Evolutionary conservation across 2,797 vertebrate species (phyloP).

Genomic region (Pitangus sulphuratus): DNA sequence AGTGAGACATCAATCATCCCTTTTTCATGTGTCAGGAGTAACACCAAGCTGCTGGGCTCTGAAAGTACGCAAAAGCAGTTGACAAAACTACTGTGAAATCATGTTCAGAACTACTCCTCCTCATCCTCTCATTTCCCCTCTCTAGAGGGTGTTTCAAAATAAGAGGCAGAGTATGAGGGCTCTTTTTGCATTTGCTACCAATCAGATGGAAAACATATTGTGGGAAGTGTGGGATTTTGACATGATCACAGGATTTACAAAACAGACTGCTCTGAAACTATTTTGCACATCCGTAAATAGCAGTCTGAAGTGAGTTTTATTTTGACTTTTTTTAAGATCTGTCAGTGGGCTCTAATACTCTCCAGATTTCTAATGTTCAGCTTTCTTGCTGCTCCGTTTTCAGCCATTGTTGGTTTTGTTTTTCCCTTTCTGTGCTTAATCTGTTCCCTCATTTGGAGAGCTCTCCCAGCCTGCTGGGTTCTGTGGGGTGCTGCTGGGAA

Average conservation of each 20-base stretch:
- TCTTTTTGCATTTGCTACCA: background rate
- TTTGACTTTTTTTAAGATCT: slow-evolving; percentile 22
- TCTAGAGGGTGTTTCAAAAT: background rate
- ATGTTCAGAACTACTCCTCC: background rate
- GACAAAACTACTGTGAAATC: slow-evolving; percentile 12
- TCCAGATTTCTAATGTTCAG: slow-evolving; percentile 54
- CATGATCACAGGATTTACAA: background rate
- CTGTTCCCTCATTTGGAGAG: background rate
- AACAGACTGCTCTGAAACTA: slow-evolving; percentile 49
- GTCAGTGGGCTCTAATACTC: slow-evolving; percentile 23
- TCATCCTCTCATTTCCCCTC: background rate
- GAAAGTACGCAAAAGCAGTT: background rate
- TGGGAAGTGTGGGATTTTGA: slow-evolving; percentile 24
- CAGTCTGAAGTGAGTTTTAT: slow-evolving; percentile 21
- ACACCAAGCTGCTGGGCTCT: background rate
- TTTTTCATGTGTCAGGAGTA: background rate
- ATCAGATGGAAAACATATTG: slow-evolving; percentile 18
- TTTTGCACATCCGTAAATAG: slow-evolving; percentile 50
- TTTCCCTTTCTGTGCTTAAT: background rate
- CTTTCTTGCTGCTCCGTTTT: slow-evolving; percentile 34
- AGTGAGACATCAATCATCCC: background rate
- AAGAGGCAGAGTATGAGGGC: background rate
- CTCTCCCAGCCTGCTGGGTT: background rate
- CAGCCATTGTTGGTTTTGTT: background rate
- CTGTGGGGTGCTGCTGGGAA: background rate